Percentiles rank a stretch among this genome's conserved stretches.
Conservation (phyloP, 2,113 vertebrate genomes). For the Pipa parva region DNA sequence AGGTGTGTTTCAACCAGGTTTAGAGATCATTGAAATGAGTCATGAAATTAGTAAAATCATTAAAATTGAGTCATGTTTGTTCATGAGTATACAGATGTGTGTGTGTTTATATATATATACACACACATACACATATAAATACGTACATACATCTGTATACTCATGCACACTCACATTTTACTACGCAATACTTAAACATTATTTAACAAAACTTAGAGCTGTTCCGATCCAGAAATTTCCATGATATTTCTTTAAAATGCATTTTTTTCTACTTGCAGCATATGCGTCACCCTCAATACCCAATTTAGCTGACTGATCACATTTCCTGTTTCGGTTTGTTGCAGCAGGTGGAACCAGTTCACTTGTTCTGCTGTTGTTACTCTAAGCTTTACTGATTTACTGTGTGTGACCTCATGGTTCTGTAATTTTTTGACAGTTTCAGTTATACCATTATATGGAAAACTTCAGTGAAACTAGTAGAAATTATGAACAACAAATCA, state of each 20-base stretch:
- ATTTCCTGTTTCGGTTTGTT: constrained; percentile 28
- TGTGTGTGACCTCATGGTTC: constrained; percentile 22
- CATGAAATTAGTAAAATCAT: too few relatives aligned
- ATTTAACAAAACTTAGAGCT: too few relatives aligned
- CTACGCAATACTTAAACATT: too few relatives aligned
- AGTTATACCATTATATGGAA: constrained; percentile 9
- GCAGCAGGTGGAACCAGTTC: constrained; percentile 14
- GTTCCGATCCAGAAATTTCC: not conserved
- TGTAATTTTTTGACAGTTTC: constrained; percentile 14
- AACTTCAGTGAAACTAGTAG: constrained; percentile 3
- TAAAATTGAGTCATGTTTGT: too few relatives aligned
- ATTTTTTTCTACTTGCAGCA: not conserved
- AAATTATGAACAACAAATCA: not conserved
- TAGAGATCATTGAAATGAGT: too few relatives aligned
- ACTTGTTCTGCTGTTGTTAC: not conserved
- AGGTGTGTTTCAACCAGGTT: too few relatives aligned
- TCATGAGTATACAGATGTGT: too few relatives aligned
- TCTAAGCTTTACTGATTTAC: constrained; percentile 6
- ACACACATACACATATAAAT: too few relatives aligned
- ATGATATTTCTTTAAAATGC: not conserved
- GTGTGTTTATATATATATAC: too few relatives aligned
- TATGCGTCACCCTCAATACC: not conserved
- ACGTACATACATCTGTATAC: too few relatives aligned
- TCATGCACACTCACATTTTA: too few relatives aligned
- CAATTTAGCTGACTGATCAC: not conserved